Evolutionary conservation across 2,797 vertebrate genomes (phyloP).

Genomic region (Macropodus opercularis): DNA sequence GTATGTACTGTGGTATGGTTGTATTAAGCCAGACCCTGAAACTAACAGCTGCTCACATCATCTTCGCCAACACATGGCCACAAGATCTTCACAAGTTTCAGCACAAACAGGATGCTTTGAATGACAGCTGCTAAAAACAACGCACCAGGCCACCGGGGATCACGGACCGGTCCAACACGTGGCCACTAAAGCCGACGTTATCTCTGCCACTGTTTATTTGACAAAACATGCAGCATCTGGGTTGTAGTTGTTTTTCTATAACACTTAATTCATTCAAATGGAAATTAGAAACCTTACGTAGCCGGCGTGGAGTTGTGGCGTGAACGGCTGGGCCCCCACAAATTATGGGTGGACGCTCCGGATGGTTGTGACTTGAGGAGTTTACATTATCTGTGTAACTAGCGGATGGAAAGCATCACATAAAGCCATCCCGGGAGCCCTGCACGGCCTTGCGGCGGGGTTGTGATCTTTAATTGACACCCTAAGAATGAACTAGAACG

Average conservation of each 20-base stretch:
- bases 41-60: neutral
- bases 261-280: neutral
- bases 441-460: conserved; percentile 52
- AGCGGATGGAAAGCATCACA: conserved; percentile 52
- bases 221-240: too few relatives aligned
- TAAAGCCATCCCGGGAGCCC: conserved; percentile 56
- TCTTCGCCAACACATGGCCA: neutral
- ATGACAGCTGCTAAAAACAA: too few relatives aligned
- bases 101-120: neutral
- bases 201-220: too few relatives aligned
- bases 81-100: neutral
- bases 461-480: conserved; percentile 53
- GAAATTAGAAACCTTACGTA: neutral
- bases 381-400: conserved; percentile 55
- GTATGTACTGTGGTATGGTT: too few relatives aligned
- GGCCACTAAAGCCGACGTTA: too few relatives aligned
- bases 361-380: conserved; percentile 38
- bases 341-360: neutral
- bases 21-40: too few relatives aligned
- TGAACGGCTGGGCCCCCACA: neutral
- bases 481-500: conserved; percentile 55
- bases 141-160: too few relatives aligned
- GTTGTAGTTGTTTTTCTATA: neutral
- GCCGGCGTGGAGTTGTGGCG: neutral
- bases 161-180: too few relatives aligned